Evolutionary conservation across 2,113 vertebrate species (phyloP).

Genomic region (Hydrolagus affinis): DNA sequence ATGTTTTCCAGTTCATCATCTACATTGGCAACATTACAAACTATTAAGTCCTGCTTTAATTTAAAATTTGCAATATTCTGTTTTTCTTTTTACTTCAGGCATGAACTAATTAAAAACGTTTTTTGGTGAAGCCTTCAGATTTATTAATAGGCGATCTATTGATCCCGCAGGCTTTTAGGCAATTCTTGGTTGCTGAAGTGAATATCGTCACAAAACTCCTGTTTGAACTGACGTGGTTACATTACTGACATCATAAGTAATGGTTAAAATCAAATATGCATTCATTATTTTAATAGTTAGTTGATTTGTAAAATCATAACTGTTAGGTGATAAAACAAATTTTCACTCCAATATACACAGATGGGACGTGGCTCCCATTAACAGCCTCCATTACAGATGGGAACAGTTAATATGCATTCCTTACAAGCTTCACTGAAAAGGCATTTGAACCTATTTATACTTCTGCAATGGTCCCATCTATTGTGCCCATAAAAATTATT

Average conservation of each 20-base stretch:
- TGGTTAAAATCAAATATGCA: not conserved
- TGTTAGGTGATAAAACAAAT: not conserved
- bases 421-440: constrained; percentile 25
- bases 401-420: not conserved
- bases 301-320: not conserved
- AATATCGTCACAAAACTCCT: not conserved
- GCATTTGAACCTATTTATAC: not conserved
- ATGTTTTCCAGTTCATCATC: not conserved
- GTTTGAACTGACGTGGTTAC: not conserved
- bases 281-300: not conserved
- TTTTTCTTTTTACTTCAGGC: not conserved
- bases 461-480: not conserved
- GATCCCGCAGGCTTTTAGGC: not conserved
- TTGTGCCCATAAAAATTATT: not conserved
- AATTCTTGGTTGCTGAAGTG: not conserved
- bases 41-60: too few relatives aligned
- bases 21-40: too few relatives aligned
- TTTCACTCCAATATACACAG: not conserved
- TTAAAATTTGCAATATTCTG: not conserved
- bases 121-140: not conserved
- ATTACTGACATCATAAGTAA: not conserved
- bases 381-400: not conserved
- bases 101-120: not conserved
- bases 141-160: not conserved
- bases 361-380: not conserved